These are phyloP conservation scores for Hydrotaea diabolus DNA, from an alignment of 2,888 invertebrate species.

Conservation along the genomic window DNA sequence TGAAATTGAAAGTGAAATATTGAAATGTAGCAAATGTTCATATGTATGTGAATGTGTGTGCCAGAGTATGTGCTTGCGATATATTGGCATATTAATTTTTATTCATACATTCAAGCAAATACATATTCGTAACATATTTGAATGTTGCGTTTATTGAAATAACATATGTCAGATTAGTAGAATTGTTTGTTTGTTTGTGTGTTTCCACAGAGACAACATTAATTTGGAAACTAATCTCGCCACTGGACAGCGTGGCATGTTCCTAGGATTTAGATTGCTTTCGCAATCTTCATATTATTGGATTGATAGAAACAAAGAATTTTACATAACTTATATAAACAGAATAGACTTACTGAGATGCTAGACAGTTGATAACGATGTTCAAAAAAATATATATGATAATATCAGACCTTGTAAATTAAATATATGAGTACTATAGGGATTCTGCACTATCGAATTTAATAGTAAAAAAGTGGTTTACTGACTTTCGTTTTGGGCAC, in stretches of 20 bases:
- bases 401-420: too few species aligned
- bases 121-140: neutral
- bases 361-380: too few species aligned
- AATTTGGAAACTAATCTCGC: neutral
- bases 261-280: neutral
- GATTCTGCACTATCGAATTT: too few species aligned
- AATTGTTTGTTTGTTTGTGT: neutral
- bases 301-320: too few species aligned
- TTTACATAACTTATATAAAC: too few species aligned
- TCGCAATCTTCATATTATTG: neutral
- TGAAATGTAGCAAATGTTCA: neutral
- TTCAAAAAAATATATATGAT: too few species aligned
- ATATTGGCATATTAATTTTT: conserved; percentile 12
- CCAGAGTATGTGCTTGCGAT: neutral
- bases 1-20: conserved; percentile 14
- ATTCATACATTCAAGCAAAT: neutral
- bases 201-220: neutral
- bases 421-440: too few species aligned
- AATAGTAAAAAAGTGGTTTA: too few species aligned
- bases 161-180: neutral
- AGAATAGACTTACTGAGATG: too few species aligned
- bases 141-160: neutral
- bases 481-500: too few species aligned
- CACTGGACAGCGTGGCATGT: neutral
- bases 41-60: neutral